Base-by-base conservation (phyloP, 2,797 vertebrate species). In the Gallinago stenura region DNA sequence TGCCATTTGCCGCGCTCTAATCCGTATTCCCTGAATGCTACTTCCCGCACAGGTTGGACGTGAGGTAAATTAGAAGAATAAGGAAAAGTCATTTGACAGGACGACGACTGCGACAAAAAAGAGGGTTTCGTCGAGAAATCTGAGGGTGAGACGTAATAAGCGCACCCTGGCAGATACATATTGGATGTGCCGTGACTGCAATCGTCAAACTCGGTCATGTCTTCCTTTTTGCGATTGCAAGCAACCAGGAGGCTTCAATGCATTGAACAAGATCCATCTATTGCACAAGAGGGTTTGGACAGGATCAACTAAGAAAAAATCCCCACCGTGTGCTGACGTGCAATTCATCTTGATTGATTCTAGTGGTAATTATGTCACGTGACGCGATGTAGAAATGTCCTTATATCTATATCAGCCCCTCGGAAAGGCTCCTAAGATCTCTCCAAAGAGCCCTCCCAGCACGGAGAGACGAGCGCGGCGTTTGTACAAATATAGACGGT, bases 301-400 rank as follows among this genome's bases (percentile, higher is more conserved):
- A 99, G 98, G 98, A 98, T 98, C 99, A 98, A 98, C 98, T 98
- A 98, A 99, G 98, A 98, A 98, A 99, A 99, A 99, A 98, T 99
- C 98, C 99, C 99, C 99, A 99, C 99, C 98, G 99, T 98, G 98
- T 98, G 99, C 99, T 99, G 99, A 99, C 99, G 99, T 99, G 99
- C 99, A 99, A 99, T 99, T 99, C 99, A 99, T 99, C 99, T 99
- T 99, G 99, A 99, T 99, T 99, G 99, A 99, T 99, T 99, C 99
- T 99, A 98, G 99, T 99, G 99, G 99, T 99, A 99, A 99, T 99
- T 99, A 99, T 98, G 99, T 99, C 99, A 99, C 99, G 99, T 99
- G 99, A 99, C 99, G 98, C 98, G 97, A 99, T 98, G 98, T 98
- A 99, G 99, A 98, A 98, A 99, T 99, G 99, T 99, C 99, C 99